These are phyloP conservation scores for Pilophorus perplexus DNA, from an alignment of 2,888 invertebrate genomes.

Conservation along the genomic window DNA sequence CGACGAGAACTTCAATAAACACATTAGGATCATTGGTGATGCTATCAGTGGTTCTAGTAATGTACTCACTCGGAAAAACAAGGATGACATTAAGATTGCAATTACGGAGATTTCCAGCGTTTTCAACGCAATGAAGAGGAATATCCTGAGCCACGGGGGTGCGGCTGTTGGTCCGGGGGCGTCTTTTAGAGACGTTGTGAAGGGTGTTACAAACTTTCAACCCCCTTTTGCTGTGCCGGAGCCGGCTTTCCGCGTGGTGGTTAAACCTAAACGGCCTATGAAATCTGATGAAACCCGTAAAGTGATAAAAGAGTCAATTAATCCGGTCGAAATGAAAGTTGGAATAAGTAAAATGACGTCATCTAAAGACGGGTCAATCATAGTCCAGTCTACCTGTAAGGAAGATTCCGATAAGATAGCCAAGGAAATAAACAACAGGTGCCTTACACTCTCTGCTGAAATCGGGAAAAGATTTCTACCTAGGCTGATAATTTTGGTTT, in stretches of 20 bases:
- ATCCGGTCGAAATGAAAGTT: constrained; percentile 1
- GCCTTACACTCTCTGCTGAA: not conserved
- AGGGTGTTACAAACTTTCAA: not conserved
- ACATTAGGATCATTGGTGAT: not conserved
- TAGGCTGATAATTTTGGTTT: no score
- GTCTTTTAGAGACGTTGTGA: not conserved
- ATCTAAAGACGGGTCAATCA: not conserved
- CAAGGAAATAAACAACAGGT: not conserved
- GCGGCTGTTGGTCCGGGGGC: no score
- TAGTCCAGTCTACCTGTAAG: not conserved
- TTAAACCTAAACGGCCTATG: not conserved
- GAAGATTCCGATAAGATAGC: not conserved
- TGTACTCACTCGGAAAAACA: not conserved
- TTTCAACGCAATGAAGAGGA: not conserved
- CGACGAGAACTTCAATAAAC: not conserved
- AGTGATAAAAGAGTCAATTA: not conserved
- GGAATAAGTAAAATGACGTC: constrained; percentile 9
- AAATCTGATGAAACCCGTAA: not conserved
- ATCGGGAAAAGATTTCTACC: no score
- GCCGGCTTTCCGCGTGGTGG: not conserved
- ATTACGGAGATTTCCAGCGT: not conserved
- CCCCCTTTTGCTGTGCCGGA: not conserved
- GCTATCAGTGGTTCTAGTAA: not conserved
- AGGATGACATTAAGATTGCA: not conserved
- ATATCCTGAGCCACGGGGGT: not conserved